Evolutionary conservation across 2,797 vertebrate genomes (phyloP).

Genomic region (Molossus alvarezi): DNA sequence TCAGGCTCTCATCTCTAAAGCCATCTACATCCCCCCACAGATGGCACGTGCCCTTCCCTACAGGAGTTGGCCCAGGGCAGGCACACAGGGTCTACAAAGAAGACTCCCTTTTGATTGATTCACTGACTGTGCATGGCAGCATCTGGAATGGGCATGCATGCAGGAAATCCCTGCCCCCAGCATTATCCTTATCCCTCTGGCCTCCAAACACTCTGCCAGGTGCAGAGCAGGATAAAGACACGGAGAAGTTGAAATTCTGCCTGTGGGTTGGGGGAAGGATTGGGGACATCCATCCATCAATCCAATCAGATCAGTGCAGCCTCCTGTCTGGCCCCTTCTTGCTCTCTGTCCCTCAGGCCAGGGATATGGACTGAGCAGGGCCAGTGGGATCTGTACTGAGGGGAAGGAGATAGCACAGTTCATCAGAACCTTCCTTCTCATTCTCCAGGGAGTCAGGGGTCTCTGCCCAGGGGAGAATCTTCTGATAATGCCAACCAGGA

Average conservation of each 20-base stretch:
- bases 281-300: background rate
- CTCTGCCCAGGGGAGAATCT: background rate
- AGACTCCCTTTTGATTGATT: background rate
- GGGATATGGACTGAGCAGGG: background rate
- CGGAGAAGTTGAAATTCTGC: background rate
- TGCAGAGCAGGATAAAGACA: background rate
- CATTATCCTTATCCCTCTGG: background rate
- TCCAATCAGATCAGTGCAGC: background rate
- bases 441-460: background rate
- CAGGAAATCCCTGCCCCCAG: background rate
- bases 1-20: background rate
- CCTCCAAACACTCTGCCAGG: background rate
- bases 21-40: background rate
- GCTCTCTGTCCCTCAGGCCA: background rate
- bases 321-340: background rate
- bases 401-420: background rate
- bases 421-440: background rate
- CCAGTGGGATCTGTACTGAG: background rate
- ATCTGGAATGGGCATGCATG: background rate
- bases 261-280: accelerated
- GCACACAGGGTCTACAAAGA: background rate
- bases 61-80: background rate
- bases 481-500: background rate
- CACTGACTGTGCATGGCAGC: background rate
- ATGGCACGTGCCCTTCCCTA: background rate